Conservation (phyloP, 2,113 vertebrate genomes). For the Falco punctatus region DNA sequence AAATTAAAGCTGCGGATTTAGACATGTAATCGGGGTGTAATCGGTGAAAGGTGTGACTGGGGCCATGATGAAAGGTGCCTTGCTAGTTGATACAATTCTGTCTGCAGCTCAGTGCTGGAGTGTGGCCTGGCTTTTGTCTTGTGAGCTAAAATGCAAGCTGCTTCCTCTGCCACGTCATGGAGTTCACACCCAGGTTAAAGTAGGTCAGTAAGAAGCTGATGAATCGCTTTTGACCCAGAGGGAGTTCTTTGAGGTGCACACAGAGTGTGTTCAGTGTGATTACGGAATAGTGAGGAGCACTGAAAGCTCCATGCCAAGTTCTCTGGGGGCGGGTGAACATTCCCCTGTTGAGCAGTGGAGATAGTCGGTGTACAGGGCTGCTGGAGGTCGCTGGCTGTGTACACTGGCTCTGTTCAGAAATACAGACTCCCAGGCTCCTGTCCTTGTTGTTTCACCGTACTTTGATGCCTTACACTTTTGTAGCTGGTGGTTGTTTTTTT, state of each 20-base stretch:
- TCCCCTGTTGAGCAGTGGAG: neutral
- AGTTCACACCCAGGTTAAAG: conserved; percentile 33
- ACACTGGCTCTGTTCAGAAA: neutral
- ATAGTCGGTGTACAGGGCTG: neutral
- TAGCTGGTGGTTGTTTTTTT: neutral
- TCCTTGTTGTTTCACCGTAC: neutral
- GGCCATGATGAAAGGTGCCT: neutral
- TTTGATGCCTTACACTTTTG: neutral
- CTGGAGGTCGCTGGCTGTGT: neutral
- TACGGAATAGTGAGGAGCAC: neutral
- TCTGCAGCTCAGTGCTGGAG: neutral
- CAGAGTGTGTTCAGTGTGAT: neutral
- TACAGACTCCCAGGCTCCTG: neutral
- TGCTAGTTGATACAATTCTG: neutral
- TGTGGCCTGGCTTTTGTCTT: neutral
- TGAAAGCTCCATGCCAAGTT: neutral
- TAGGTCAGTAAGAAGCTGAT: conserved; percentile 16
- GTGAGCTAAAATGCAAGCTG: neutral
- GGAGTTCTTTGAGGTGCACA: neutral
- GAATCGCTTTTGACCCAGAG: conserved; percentile 7
- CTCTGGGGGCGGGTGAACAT: neutral
- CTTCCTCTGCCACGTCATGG: neutral
- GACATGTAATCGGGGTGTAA: neutral
- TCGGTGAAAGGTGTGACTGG: neutral
- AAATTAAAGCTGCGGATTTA: neutral